These are phyloP conservation scores for Corvus hawaiiensis DNA, from an alignment of 2,113 vertebrate species.

Conservation along the genomic window DNA sequence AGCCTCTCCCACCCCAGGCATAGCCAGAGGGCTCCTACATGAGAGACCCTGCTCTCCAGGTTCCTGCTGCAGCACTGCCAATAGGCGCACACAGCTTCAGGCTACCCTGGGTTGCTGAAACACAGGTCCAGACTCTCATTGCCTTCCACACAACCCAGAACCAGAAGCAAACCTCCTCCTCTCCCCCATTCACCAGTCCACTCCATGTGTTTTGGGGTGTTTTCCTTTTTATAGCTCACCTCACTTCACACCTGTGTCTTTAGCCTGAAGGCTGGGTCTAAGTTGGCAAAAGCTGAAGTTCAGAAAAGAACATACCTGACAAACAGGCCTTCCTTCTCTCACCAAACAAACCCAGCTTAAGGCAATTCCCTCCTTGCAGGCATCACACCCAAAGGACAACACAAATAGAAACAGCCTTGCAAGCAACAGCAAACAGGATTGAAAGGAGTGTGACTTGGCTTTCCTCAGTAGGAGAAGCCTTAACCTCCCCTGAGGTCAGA, in stretches of 20 bases:
- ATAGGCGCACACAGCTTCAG: neutral
- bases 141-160: neutral
- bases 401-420: conserved; percentile 33
- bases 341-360: neutral
- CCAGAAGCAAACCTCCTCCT: neutral
- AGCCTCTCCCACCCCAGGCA: neutral
- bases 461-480: neutral
- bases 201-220: neutral
- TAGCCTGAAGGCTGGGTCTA: neutral
- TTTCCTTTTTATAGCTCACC: neutral
- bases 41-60: neutral
- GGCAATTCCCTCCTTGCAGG: conserved; percentile 17
- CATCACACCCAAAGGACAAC: conserved; percentile 42
- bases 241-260: conserved; percentile 9
- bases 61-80: neutral
- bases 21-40: neutral
- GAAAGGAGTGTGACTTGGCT: conserved; percentile 39
- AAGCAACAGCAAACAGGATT: conserved; percentile 24
- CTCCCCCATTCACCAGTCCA: neutral
- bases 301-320: neutral
- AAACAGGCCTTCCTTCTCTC: conserved; percentile 40
- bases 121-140: neutral
- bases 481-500: conserved; percentile 42
- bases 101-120: neutral
- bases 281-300: neutral